Evolutionary conservation across 1,140 invertebrate genomes (phyloP).

Genomic region (Adoxophyes honmai): DNA sequence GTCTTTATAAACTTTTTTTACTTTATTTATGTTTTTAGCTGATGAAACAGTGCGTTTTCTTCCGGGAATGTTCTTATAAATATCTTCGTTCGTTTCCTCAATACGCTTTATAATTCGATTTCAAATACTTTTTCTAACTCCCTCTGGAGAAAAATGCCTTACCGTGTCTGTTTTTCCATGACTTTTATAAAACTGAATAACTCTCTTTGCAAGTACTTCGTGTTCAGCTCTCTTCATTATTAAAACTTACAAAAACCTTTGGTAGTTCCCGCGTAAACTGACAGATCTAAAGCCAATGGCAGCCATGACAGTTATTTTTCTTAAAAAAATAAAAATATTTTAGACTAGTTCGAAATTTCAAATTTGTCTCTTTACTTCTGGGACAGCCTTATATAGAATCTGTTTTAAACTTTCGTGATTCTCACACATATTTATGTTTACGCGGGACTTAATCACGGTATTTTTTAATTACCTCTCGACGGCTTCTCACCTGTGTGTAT

Average conservation of each 20-base stretch:
- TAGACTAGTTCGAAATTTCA: not conserved
- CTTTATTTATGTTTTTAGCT: not conserved
- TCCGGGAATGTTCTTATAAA: not conserved
- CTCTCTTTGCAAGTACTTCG: too few species aligned
- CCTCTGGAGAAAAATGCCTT: too few species aligned
- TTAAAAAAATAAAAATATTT: not conserved
- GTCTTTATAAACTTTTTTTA: not conserved
- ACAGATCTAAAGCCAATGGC: not conserved
- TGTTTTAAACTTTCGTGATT: too few species aligned
- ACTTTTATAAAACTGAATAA: too few species aligned
- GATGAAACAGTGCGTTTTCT: not conserved
- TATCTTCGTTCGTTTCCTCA: not conserved
- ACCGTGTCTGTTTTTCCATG: too few species aligned
- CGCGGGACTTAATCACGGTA: too few species aligned
- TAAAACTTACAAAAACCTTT: not conserved
- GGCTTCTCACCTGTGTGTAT: too few species aligned
- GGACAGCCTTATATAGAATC: constrained; percentile 1
- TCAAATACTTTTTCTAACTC: too few species aligned
- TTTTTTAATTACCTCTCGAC: too few species aligned
- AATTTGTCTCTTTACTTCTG: not conserved
- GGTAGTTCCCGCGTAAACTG: not conserved
- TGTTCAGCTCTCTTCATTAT: too few species aligned
- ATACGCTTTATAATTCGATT: not conserved
- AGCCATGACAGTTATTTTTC: not conserved
- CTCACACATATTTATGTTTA: too few species aligned